Conservation (phyloP, 2,888 invertebrate genomes). For the Caradrina kadenii region DNA sequence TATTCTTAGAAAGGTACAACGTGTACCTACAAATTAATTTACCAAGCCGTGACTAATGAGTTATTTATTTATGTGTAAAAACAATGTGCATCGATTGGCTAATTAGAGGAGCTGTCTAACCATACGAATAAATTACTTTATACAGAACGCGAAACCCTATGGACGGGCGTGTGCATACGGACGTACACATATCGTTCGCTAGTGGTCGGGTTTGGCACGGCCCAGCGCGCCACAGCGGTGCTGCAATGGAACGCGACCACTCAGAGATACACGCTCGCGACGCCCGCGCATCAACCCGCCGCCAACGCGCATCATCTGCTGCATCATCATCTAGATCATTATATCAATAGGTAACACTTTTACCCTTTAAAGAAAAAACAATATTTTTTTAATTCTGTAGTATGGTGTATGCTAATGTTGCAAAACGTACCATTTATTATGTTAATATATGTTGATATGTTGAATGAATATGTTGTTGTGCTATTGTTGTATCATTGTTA, state of each 20-base stretch:
- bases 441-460: too few relatives aligned
- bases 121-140: neutral
- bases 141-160: conserved; percentile 90
- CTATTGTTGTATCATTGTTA: too few relatives aligned
- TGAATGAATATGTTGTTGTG: too few relatives aligned
- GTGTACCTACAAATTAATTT: too few relatives aligned
- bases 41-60: too few relatives aligned
- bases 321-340: conserved; percentile 96
- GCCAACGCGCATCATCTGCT: conserved; percentile 97
- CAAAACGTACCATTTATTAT: too few relatives aligned
- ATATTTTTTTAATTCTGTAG: too few relatives aligned
- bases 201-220: conserved; percentile 96
- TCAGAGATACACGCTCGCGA: conserved; percentile 94
- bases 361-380: too few relatives aligned
- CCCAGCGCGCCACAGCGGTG: conserved; percentile 95
- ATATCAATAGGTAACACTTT: conserved; percentile 93
- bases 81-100: too few relatives aligned
- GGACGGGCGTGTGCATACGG: conserved; percentile 93
- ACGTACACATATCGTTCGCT: conserved; percentile 98
- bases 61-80: too few relatives aligned
- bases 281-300: conserved; percentile 94
- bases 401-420: too few relatives aligned
- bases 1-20: too few relatives aligned
- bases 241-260: conserved; percentile 95
- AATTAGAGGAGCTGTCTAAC: neutral